Percentiles rank a stretch among this genome's conserved stretches.
Conservation (phyloP, 2,797 vertebrate genomes). For the Sebastes vulpes region DNA sequence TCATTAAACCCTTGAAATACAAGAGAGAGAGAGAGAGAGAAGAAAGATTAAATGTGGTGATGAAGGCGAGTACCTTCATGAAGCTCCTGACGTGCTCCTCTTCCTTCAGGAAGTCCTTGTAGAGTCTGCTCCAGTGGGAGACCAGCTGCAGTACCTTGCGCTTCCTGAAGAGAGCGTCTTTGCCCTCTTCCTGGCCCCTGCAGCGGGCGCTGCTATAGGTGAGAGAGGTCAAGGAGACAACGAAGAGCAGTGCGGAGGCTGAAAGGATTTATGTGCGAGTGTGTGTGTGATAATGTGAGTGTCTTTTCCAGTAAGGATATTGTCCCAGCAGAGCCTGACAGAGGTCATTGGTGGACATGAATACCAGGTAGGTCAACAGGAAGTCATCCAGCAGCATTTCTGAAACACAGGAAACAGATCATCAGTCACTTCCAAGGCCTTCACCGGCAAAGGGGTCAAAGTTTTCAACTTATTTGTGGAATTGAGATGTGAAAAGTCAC, state of each 20-base stretch:
- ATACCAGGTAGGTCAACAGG: conserved; percentile 96
- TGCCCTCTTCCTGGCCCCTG: conserved; percentile 92
- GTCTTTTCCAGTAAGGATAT: conserved; percentile 90
- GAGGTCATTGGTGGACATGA: conserved; percentile 97
- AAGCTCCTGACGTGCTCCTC: conserved; percentile 96
- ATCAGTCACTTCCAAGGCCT: background rate
- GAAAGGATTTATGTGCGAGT: background rate
- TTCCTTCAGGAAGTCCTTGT: conserved; percentile 95
- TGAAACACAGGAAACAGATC: conserved; percentile 78
- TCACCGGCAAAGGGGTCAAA: background rate
- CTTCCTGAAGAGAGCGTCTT: conserved; percentile 94
- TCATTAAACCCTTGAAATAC: background rate
- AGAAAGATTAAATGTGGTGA: background rate
- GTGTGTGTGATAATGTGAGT: background rate
- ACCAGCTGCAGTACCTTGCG: conserved; percentile 96
- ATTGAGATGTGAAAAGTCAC: background rate
- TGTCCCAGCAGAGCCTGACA: conserved; percentile 96
- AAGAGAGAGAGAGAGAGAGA: background rate
- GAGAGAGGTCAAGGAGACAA: conserved; percentile 76
- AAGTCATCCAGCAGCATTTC: conserved; percentile 98
- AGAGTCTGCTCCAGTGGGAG: conserved; percentile 95
- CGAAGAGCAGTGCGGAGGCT: background rate
- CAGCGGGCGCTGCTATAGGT: conserved; percentile 95
- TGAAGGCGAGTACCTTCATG: conserved; percentile 89
- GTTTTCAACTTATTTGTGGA: background rate